A percentile compares a stretch with the other conserved stretches of the same genome.
phyloP scores from a whole-genome alignment of 2,797 vertebrate species.

The Champsocephalus gunnari region DNA sequence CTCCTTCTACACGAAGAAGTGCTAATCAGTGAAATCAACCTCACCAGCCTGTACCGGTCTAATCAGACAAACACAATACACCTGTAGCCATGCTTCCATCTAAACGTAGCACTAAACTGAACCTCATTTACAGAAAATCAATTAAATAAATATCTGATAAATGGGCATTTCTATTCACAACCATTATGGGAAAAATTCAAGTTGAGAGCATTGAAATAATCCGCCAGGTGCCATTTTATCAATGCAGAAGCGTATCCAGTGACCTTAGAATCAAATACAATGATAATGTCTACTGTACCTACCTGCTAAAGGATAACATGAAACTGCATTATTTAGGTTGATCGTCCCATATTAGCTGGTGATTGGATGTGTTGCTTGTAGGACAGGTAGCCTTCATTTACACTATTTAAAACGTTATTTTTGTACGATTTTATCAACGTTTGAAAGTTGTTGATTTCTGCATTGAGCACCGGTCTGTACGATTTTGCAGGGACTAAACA shows the following conservation, averaged over 20 bases:
- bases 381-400: neutral
- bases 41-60: neutral
- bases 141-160: too few species aligned
- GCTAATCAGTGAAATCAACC: constrained; percentile 28
- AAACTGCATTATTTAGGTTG: neutral
- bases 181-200: neutral
- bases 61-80: neutral
- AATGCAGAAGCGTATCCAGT: neutral
- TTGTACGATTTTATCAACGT: constrained; percentile 1
- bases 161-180: neutral
- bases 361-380: neutral
- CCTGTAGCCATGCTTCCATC: neutral
- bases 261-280: too few species aligned
- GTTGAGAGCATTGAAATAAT: neutral
- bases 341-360: neutral
- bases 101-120: neutral
- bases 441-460: constrained; percentile 5
- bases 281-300: neutral
- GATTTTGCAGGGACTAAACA: neutral
- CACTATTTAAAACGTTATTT: constrained; percentile 7
- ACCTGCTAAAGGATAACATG: neutral
- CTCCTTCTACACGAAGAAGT: constrained; percentile 4
- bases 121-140: neutral
- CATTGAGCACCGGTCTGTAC: constrained; percentile 11
- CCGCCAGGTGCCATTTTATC: too few species aligned